Evolutionary conservation across 2,888 invertebrate genomes (phyloP), one percentile per base, ranked within the genome.

Genomic region (Coelinius sp.): DNA sequence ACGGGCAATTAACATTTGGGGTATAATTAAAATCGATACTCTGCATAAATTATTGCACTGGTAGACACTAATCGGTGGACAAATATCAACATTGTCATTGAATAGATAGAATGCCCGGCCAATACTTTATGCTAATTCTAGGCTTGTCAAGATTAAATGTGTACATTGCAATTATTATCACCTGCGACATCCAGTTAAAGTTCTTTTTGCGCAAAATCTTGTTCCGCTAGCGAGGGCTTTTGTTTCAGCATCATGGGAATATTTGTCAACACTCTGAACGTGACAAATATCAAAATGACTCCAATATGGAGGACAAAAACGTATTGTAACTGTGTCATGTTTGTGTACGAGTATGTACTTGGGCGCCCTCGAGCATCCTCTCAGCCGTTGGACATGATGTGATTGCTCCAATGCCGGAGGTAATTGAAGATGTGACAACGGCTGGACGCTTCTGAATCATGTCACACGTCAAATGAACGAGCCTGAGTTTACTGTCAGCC

Each of bases 401-500:
- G 77, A 71, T 71, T 70, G 72, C 72, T 70, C 69, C 68, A 56
- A 73, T 69, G 70, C 70, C 63, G 81, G 77, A 81, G 83, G 82
- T 83, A 86, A 86, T 84, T 86, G 85, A 85, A 85, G 86, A 86
- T 83, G 85, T 84, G 86, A 84, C 85, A 86, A 85, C 84, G 86
- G 81, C 81, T 84, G 84, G 85, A 86, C 83, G 85, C 85, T 81
- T 81, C 85, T 85, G 86, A 86, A 86, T 86, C 86, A 86, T 86
- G 86, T 86, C 83, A 86, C 85, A 85, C 82, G 86, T 86, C 86
- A 86, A 86, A 86, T 86, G 83, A 86, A 80, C 65, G 64, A 31
- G 64, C 68, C 41, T 70, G 59, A 73, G 68, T 74, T 35, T 84
- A 84, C 85, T 86, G 86, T 86, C 86, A 86, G 76, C 79, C 81